Evolutionary conservation across 2,888 invertebrate species (phyloP), one percentile per base, ranked within the genome.

Genomic region (Parnassius smintheus): DNA sequence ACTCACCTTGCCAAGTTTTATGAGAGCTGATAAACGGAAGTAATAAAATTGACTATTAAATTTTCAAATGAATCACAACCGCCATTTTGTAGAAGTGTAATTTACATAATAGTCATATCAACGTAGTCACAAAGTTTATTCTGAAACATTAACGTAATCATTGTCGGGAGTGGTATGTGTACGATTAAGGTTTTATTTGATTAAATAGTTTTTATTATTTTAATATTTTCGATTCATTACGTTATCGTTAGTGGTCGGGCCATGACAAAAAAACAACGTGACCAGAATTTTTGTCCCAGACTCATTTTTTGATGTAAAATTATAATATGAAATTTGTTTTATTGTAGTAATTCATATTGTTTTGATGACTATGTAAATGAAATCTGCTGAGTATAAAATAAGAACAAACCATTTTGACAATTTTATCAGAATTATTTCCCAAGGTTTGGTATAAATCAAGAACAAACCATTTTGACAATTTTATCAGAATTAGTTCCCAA

Each of bases 171-270:
- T 83, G 89, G 90, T 90, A 85, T 83, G 83, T 85, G 83, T 85
- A 81, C 85, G 81, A 77, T 84, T 83, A 78, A 87, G 83, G 81
- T 75, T 80, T 84, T 78, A 78, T 82, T 79, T 76, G 63, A 66
- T 72, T 76, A 78, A 78, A 75, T 83, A 83, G 77, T 81, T 81
- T 77, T 83, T 84, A 81, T 83, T 85, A 83, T 83, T 78, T 78
- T 82, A 78, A 79, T 84, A 59, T 74, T 77, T 82, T 70, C 72
- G 65, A 83, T 80, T 83, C 81, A 83, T 83, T 84, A 84, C 82
- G 74, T 85, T 82, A 86, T 84, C 82, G 74, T 85, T 82, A 86
- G 84, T 85, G 85, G 88, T 86, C 89, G 87, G 83, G 88, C 89
- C 91, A 90, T 89, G 91, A 91, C 82, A 62, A 48, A 53, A 68